Evolutionary conservation across 1,140 invertebrate species (phyloP).

Genomic region (Aphaenogaster floridana): DNA sequence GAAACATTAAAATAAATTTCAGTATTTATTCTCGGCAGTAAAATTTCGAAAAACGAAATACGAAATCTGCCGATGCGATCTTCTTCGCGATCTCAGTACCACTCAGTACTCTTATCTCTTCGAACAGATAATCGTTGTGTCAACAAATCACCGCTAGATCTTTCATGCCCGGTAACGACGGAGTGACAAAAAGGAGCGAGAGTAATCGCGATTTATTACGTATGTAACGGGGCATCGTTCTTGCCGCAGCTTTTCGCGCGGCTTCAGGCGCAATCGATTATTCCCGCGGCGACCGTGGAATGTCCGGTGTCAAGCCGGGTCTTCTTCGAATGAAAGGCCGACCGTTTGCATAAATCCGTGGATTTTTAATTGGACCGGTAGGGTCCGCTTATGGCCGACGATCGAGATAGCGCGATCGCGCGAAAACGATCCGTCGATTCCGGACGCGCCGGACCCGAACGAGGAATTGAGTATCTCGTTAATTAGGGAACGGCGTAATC

Average conservation of each 20-base stretch:
- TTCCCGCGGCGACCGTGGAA: constrained; percentile 53
- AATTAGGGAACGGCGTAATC: constrained; percentile 64
- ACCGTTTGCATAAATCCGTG: constrained; percentile 75
- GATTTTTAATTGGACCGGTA: constrained; percentile 76
- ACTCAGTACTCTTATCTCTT: neutral
- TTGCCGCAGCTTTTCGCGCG: constrained; percentile 5
- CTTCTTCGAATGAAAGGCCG: constrained; percentile 57
- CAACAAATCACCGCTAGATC: neutral
- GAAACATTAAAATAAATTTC: constrained; percentile 5
- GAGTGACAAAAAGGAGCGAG: constrained; percentile 20
- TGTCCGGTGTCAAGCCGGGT: constrained; percentile 22
- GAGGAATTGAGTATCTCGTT: constrained; percentile 64
- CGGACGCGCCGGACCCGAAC: neutral
- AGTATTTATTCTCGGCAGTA: neutral
- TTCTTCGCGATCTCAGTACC: neutral
- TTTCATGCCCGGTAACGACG: neutral
- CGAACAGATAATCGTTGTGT: neutral
- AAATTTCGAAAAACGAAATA: neutral
- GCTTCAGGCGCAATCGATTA: constrained; percentile 66
- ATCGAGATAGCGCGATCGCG: constrained; percentile 66
- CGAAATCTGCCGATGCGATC: neutral
- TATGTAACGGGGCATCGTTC: neutral
- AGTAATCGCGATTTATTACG: constrained; percentile 26
- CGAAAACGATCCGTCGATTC: constrained; percentile 46
- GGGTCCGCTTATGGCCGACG: constrained; percentile 52